A percentile compares a stretch with the other conserved stretches of the same genome.
These are phyloP conservation scores for Protonemura montana DNA, from an alignment of 2,888 invertebrate genomes.

Conservation along the genomic window DNA sequence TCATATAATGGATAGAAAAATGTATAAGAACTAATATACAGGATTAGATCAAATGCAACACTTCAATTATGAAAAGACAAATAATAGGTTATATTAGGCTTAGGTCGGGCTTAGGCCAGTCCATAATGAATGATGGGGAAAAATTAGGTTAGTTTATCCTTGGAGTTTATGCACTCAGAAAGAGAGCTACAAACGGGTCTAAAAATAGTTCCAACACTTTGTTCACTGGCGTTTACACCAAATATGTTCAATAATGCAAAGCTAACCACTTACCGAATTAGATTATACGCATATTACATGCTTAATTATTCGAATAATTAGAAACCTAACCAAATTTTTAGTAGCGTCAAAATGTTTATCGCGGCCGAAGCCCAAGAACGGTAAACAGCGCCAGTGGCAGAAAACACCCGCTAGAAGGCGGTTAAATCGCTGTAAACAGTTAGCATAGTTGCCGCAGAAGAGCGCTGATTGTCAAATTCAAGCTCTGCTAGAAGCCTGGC, in stretches of 20 bases:
- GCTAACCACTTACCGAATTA: background rate
- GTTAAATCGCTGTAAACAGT: background rate
- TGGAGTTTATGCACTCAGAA: slow-evolving; percentile 50
- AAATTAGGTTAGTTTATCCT: slow-evolving; percentile 40
- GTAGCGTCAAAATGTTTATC: slow-evolving; percentile 56
- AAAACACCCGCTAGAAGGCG: slow-evolving; percentile 7
- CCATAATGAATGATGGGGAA: slow-evolving; percentile 30
- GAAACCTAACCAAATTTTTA: slow-evolving; percentile 61
- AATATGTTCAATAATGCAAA: background rate
- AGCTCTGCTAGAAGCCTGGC: background rate
- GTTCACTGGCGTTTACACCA: background rate
- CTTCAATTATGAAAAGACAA: background rate
- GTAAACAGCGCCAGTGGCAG: slow-evolving; percentile 18
- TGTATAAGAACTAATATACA: background rate
- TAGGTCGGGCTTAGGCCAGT: background rate
- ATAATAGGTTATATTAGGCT: background rate
- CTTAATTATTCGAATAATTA: slow-evolving; percentile 54
- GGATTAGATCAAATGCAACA: too few relatives aligned
- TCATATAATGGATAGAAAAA: background rate
- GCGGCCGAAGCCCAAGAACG: slow-evolving; percentile 28
- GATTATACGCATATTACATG: background rate
- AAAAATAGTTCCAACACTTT: background rate
- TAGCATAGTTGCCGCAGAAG: background rate
- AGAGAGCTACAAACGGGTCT: slow-evolving; percentile 56
- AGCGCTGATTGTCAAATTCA: background rate